These are phyloP conservation scores for Tuta absoluta DNA, from an alignment of 2,888 invertebrate genomes.

Conservation along the genomic window DNA sequence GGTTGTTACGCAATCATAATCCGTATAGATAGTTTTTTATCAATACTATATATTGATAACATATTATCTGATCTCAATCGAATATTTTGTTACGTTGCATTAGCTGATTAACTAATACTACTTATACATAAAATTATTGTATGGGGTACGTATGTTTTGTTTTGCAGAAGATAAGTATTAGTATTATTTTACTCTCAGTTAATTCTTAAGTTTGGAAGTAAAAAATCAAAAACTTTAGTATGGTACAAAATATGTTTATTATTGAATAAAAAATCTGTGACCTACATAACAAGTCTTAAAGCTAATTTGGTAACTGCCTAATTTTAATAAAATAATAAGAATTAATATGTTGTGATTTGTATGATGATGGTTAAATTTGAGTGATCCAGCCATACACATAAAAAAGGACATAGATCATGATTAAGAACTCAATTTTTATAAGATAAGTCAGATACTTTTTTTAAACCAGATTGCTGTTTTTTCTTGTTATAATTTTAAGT, in stretches of 20 bases:
- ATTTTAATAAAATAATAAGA: not conserved
- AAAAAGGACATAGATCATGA: too few relatives aligned
- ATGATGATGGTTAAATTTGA: not conserved
- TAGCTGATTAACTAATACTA: not conserved
- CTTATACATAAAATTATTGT: too few relatives aligned
- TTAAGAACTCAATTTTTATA: too few relatives aligned
- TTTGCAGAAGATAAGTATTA: too few relatives aligned
- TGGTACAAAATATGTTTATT: conserved; percentile 29
- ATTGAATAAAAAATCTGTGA: conserved; percentile 28
- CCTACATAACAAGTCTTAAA: conserved; percentile 31
- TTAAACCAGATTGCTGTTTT: too few relatives aligned
- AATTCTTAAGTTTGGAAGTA: not conserved
- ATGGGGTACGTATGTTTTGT: too few relatives aligned
- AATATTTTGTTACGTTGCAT: not conserved
- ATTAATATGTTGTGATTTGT: not conserved
- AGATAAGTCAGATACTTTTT: too few relatives aligned
- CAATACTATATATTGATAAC: not conserved
- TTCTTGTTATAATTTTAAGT: too few relatives aligned
- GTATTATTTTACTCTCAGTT: too few relatives aligned
- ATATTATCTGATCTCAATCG: not conserved
- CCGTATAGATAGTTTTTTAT: not conserved
- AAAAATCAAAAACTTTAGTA: not conserved
- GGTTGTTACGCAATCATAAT: not conserved
- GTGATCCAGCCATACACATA: too few relatives aligned
- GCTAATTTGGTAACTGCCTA: conserved; percentile 29